Base-by-base conservation (phyloP, 2,888 invertebrate genomes). In the Dynastes maya region DNA sequence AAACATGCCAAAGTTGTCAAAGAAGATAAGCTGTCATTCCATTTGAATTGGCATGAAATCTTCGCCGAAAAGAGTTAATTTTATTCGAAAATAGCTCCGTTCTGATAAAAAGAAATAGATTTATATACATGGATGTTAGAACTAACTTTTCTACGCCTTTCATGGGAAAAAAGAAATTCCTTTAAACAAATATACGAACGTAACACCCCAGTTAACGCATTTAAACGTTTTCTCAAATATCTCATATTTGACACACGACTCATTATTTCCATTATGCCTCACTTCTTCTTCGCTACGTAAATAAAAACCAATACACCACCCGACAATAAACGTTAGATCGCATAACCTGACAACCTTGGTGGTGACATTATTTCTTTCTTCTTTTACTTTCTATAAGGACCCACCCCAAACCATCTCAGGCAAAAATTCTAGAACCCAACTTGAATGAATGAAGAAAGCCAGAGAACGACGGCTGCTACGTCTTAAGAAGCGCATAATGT, bases 401-500 rank as follows among this genome's bases (percentile, higher is more conserved):
- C 32, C n/a, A 29, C 29, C 49, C 49, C 29, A 3, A 51, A 45
- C 27, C 68, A 61, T 74, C 45, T 45, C 45, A 74, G 72, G 72
- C 61, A 74, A 74, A 63, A 45, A 74, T 71, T 55, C 37, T 55
- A 22, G 40, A 49, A 49, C 72, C 72, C 55, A 58, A 63, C 27
- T 45, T 11, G 45, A 9, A 45, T 11, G 32, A 77, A 72, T 76
- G 79, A 79, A 79, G 8, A 76, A 65, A 61, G 72, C 8, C 29
- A 32, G 27, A 8, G 63, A 2, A 74, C 72, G 61, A 27, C 51
- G 27, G 72, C 45, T 29, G 61, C 55, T 55, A 4, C 49, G 68
- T 76, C 78, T 64, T 77, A 80, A 78, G 80, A 78, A 8, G 45
- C 11, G 11, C 45, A 63, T 63, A 63, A 82, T 40, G 78, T 77